A percentile compares a stretch with the other conserved stretches of the same genome.
These are phyloP conservation scores for Nestor notabilis DNA, from an alignment of 2,113 vertebrate species.

Conservation along the genomic window DNA sequence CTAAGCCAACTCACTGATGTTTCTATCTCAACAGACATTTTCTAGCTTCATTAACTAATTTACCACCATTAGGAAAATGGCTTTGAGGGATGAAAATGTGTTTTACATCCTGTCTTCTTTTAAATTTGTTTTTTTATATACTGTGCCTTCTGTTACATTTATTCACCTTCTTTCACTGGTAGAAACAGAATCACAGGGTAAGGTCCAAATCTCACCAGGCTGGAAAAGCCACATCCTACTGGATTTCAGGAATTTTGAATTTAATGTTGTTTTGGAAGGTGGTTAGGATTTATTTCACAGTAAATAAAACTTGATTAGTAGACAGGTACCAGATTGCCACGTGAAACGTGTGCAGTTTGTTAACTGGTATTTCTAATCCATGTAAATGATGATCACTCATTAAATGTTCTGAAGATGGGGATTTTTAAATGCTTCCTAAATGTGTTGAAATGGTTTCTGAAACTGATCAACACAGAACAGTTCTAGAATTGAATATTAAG, in stretches of 20 bases:
- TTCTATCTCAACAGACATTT: background rate
- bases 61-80: background rate
- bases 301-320: background rate
- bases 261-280: background rate
- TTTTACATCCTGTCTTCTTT: background rate
- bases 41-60: background rate
- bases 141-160: background rate
- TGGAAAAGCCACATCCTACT: background rate
- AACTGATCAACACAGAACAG: background rate
- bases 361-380: background rate
- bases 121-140: background rate
- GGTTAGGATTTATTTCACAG: background rate
- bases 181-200: background rate
- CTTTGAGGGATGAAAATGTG: background rate
- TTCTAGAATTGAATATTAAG: background rate
- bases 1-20: background rate
- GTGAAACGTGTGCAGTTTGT: background rate
- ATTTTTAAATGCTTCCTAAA: background rate
- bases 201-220: background rate
- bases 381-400: background rate
- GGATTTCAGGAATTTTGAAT: background rate
- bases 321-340: background rate
- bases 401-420: background rate
- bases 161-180: background rate
- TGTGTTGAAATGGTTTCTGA: background rate